A percentile compares a stretch with the other conserved stretches of the same genome.
Conservation (phyloP, 2,113 vertebrate genomes). For the Cephalopholis sonnerati region DNA sequence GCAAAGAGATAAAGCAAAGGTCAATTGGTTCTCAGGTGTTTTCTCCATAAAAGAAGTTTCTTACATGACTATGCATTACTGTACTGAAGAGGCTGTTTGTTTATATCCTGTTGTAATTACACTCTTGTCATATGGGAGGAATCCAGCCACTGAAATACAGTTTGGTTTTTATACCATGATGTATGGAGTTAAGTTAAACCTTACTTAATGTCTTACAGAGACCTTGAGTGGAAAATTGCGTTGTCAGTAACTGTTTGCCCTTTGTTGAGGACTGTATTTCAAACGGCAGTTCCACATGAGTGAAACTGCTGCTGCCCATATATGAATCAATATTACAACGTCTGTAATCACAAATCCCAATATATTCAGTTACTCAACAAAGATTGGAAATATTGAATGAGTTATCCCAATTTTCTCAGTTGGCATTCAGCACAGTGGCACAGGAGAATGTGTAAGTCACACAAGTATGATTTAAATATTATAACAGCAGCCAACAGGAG, state of each 20-base stretch:
- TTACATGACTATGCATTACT: constrained; percentile 40
- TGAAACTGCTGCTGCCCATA: constrained; percentile 42
- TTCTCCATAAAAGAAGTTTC: constrained; percentile 7
- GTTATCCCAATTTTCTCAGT: constrained; percentile 44
- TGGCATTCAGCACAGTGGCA: constrained; percentile 12
- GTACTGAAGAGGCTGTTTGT: constrained; percentile 51
- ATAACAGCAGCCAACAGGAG: constrained; percentile 42
- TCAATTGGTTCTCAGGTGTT: constrained; percentile 31
- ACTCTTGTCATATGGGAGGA: constrained; percentile 51
- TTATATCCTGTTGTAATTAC: constrained; percentile 63
- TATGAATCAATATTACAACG: constrained; percentile 66
- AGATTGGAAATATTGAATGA: constrained; percentile 60
- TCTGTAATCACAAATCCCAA: constrained; percentile 69
- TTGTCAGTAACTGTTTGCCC: constrained; percentile 72
- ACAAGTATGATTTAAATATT: constrained; percentile 55
- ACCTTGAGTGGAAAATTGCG: constrained; percentile 77
- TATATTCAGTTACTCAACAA: constrained; percentile 51
- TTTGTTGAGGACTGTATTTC: constrained; percentile 73
- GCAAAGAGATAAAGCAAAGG: constrained; percentile 35
- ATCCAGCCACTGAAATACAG: constrained; percentile 38
- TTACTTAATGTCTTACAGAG: constrained; percentile 63
- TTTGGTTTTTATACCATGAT: constrained; percentile 53
- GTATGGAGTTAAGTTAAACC: constrained; percentile 53
- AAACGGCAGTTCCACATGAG: constrained; percentile 61
- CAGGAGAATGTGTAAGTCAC: constrained; percentile 40